Percentiles rank a stretch among this genome's conserved stretches.
These are phyloP conservation scores for Macrocentrus cingulum DNA, from an alignment of 1,140 invertebrate genomes.

Conservation along the genomic window DNA sequence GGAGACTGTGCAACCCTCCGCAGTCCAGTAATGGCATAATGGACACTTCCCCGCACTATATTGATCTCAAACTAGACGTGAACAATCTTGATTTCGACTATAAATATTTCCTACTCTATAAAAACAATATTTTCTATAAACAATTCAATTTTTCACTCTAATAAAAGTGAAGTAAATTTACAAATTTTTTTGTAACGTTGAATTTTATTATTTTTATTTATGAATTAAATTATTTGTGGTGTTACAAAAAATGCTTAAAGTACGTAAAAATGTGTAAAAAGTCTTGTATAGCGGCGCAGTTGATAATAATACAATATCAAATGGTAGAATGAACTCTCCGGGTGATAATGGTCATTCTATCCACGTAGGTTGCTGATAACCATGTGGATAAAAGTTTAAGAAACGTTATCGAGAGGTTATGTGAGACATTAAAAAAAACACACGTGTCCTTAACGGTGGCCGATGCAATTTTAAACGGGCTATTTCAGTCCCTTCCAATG, in stretches of 20 bases:
- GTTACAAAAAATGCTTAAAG: no score
- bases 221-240: no score
- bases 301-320: slow-evolving; percentile 2
- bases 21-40: slow-evolving; percentile 44
- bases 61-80: background rate
- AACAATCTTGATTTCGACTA: no score
- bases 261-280: no score
- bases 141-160: no score
- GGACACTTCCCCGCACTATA: slow-evolving; percentile 31
- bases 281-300: no score
- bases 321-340: no score
- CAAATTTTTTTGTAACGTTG: no score
- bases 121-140: no score
- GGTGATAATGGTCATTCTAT: slow-evolving; percentile 45
- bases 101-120: no score
- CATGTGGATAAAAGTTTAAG: slow-evolving; percentile 59
- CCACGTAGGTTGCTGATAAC: slow-evolving; percentile 55
- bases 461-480: slow-evolving; percentile 60
- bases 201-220: no score
- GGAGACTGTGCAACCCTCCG: slow-evolving; percentile 37
- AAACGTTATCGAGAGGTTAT: slow-evolving; percentile 56
- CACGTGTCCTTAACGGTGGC: slow-evolving; percentile 55
- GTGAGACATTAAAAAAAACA: slow-evolving; percentile 56
- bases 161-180: no score
- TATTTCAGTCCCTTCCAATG: slow-evolving; percentile 47